Evolutionary conservation across 2,888 invertebrate genomes (phyloP).

Genomic region (Punctoribates punctum): DNA sequence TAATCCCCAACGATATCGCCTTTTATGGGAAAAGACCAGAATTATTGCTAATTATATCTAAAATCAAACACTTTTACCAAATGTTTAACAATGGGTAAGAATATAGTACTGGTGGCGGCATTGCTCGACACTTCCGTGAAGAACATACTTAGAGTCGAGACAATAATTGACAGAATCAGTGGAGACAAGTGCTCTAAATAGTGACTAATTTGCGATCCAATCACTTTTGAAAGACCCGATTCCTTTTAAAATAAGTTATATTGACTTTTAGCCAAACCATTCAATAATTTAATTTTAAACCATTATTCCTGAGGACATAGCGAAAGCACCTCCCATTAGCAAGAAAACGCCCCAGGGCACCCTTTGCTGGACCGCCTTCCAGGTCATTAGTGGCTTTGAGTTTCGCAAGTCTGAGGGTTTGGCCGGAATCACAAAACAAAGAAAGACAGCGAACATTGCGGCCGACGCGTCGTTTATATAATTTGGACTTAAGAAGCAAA

Average conservation of each 20-base stretch:
- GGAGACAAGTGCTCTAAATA: conserved; percentile 64
- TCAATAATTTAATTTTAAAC: conserved; percentile 30
- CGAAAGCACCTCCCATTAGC: conserved; percentile 83
- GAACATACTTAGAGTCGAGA: conserved; percentile 67
- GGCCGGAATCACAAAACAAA: conserved; percentile 44
- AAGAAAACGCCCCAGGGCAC: conserved; percentile 86
- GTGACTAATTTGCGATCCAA: conserved; percentile 67
- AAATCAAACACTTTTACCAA: no score
- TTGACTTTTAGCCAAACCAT: neutral
- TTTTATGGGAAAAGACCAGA: conserved; percentile 52
- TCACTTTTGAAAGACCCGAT: conserved; percentile 70
- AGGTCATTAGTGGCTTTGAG: conserved; percentile 70
- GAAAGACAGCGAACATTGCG: conserved; percentile 42
- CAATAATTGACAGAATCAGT: conserved; percentile 69
- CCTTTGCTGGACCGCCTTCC: conserved; percentile 77
- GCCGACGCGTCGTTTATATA: conserved; percentile 43
- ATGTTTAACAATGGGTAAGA: conserved; percentile 74
- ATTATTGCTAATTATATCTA: no score
- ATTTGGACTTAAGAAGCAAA: neutral
- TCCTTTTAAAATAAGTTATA: conserved; percentile 50
- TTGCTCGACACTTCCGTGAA: conserved; percentile 85
- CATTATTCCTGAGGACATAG: conserved; percentile 76
- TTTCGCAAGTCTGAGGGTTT: conserved; percentile 55
- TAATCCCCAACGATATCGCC: conserved; percentile 67
- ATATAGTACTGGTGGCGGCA: conserved; percentile 80